Evolutionary conservation across 2,797 vertebrate species (phyloP).

Genomic region (Decapterus maruadsi): DNA sequence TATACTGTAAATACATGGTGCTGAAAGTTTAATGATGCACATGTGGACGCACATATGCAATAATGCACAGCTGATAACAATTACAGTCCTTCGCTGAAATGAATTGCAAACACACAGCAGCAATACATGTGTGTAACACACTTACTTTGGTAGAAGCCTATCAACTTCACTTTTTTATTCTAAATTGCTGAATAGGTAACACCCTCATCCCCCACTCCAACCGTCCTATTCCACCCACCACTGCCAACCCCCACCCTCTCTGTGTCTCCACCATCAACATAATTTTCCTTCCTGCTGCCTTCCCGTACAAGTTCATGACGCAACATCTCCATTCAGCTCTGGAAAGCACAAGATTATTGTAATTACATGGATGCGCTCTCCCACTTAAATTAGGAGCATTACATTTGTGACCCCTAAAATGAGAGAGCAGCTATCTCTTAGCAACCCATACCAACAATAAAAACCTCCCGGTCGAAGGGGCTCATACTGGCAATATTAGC

Average conservation of each 20-base stretch:
- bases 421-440: slow-evolving; percentile 68
- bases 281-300: slow-evolving; percentile 29
- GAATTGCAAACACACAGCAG: slow-evolving; percentile 60
- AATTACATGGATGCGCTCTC: slow-evolving; percentile 75
- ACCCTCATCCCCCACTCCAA: not conserved
- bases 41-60: slow-evolving; percentile 62
- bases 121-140: slow-evolving; percentile 36
- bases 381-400: slow-evolving; percentile 74
- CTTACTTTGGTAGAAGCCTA: slow-evolving; percentile 33
- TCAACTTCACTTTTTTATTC: slow-evolving; percentile 30
- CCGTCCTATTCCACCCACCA: too few relatives aligned
- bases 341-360: slow-evolving; percentile 73
- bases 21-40: slow-evolving; percentile 75
- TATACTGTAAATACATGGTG: slow-evolving; percentile 58
- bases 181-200: slow-evolving; percentile 39
- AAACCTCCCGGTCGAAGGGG: slow-evolving; percentile 47
- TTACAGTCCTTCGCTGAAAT: slow-evolving; percentile 67
- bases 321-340: slow-evolving; percentile 57
- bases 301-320: slow-evolving; percentile 54
- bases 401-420: slow-evolving; percentile 75
- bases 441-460: slow-evolving; percentile 71
- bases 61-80: slow-evolving; percentile 69
- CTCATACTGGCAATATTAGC: slow-evolving; percentile 49
- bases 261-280: slow-evolving; percentile 30
- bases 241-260: not conserved